phyloP scores from a whole-genome alignment of 2,797 vertebrate species.

The Graptemys geographica region DNA sequence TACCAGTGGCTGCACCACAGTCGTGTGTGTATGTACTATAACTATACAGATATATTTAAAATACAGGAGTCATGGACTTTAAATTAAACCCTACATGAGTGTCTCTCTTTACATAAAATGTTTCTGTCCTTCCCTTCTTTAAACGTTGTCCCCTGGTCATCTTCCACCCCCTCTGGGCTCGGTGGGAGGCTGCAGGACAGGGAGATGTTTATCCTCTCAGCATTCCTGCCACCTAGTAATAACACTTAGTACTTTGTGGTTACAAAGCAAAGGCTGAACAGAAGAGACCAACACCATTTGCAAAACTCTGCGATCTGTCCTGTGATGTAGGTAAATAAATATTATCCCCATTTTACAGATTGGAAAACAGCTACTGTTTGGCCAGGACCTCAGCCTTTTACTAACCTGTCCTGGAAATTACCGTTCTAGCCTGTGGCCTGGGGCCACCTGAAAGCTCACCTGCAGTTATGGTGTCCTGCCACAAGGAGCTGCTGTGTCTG shows the following conservation, averaged over 20 bases:
- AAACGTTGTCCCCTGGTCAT: background rate
- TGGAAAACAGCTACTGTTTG: background rate
- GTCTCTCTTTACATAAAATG: background rate
- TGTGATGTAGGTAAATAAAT: slow-evolving; percentile 28
- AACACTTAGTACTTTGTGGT: slow-evolving; percentile 32
- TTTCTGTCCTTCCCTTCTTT: background rate
- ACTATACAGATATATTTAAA: background rate
- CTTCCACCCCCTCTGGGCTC: background rate
- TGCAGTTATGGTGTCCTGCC: fast-evolving
- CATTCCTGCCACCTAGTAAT: background rate
- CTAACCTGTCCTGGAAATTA: background rate
- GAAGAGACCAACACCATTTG: background rate
- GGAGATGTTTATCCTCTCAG: background rate
- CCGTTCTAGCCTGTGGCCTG: background rate
- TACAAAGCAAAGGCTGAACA: background rate
- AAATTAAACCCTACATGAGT: background rate
- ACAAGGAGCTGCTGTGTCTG: background rate
- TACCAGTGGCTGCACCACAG: background rate
- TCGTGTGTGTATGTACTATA: background rate
- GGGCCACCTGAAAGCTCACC: fast-evolving
- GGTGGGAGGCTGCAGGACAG: background rate
- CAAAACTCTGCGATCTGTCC: background rate
- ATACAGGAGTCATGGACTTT: background rate
- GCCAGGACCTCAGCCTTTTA: background rate
- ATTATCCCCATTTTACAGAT: background rate